Evolutionary conservation across 1,140 invertebrate species (phyloP), one percentile per base, ranked within the genome.

Genomic region (Temnothorax curvispinosus): DNA sequence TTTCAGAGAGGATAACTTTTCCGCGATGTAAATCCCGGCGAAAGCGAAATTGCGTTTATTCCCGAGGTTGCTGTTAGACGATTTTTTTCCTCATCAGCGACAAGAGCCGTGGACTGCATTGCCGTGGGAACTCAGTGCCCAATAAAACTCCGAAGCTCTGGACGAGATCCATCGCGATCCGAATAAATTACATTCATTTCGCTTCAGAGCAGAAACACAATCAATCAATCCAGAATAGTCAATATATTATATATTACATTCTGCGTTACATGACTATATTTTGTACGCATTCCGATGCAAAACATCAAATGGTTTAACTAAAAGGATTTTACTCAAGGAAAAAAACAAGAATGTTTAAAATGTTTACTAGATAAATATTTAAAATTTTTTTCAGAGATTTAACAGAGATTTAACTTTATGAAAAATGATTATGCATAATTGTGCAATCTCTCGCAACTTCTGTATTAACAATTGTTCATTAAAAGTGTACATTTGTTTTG

Each of bases 41-140:
- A 69, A 71, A 71, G 77, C 47, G 5, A 71, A 81, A 81, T 71
- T 81, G 47, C 64, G n/a, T 81, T 80, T 80, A 69, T 69, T 81
- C 64, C 21, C 77, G 15, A 21, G 15, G 21, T 71, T 41, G 18
- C 35, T 8, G 62, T 52, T 54, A 69, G 44, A 67, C 41, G 47
- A 65, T 41, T 81, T 81, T 71, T 78, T 69, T 11, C 13, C 35
- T 81, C 77, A 71, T 81, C 77, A 81, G 47, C 15, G 62, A 80
- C 44, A 71, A 71, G 41, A 81, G 77, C 65, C 47, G 15, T 64
- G 27, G 11, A 38, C 21, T 77, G n/a, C 15, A 41, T 77, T 11
- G 4, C 35, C 64, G 35, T 27, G 4, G 15, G 15, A 54, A 54
- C 15, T 56, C 52, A 11, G 11, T 52, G 15, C 50, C 21, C 41